Base-by-base conservation (phyloP, 1,140 invertebrate species). In the Mercenaria mercenaria region DNA sequence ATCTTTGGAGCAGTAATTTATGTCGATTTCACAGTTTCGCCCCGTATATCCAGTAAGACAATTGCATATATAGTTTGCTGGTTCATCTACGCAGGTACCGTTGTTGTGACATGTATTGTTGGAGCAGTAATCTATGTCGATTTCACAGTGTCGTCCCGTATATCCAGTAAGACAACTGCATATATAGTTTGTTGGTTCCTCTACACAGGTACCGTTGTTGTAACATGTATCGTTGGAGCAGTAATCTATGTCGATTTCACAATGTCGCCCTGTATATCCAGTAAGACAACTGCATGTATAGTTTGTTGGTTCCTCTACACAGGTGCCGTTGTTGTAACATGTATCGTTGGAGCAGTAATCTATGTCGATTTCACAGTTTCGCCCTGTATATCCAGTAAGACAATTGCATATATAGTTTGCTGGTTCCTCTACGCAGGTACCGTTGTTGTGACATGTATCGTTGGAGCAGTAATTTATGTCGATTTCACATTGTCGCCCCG, bases 361-460 rank as follows among this genome's bases (percentile, higher is more conserved):
- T 0, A 69, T 69, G 26, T 69, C 43, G 6, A n/a, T 80, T 39
- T 80, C 61, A 56, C 89, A 83, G 37, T 87, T 76, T 72, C 39
- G 41, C 11, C 84, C 91, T 37, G 23, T 50, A 72, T 69, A 90
- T 43, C 81, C 84, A 83, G 97, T 92, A 23, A 96, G 95, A 50
- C 83, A 91, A 20, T 64, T 52, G 56, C 84, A 87, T 1, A 37
- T 39, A 52, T 69, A 69, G 29, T 39, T 72, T 34, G 39, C 67
- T 13, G 32, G 39, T 11, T 39, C 37, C 41, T 67, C 69, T 20
- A 64, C 29, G 32, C 81, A 84, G 20, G 10, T 29, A 18, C 50
- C 72, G 15, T 47, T 47, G 43, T 47, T 47, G 6, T 8, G 43
- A 15, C 43, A 47, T 47, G 43, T 47, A 47, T 47, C 15, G 43